phyloP scores from a whole-genome alignment of 2,888 invertebrate species.

The Phortica okadai region DNA sequence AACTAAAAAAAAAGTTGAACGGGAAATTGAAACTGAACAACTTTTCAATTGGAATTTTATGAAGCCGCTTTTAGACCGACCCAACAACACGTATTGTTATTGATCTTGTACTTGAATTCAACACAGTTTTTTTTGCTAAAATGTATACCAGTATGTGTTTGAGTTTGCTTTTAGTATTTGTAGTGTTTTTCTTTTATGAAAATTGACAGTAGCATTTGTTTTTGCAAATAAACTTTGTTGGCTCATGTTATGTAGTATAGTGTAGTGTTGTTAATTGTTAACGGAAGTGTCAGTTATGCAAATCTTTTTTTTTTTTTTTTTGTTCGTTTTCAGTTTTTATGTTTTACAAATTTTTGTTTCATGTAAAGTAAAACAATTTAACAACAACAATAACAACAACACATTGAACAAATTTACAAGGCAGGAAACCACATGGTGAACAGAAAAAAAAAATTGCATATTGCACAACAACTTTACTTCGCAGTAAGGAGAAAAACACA shows the following conservation, averaged over 20 bases:
- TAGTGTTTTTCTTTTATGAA: neutral
- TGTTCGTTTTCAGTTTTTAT: conserved; percentile 37
- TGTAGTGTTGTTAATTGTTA: conserved; percentile 58
- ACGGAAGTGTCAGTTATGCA: conserved; percentile 61
- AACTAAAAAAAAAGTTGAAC: conserved; percentile 4
- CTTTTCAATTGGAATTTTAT: conserved; percentile 22
- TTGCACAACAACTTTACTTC: conserved; percentile 49
- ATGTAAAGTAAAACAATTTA: conserved; percentile 54
- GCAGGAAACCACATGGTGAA: conserved; percentile 43
- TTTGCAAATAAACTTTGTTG: conserved; percentile 1
- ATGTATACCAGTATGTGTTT: neutral
- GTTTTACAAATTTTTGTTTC: conserved; percentile 58
- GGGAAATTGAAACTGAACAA: conserved; percentile 18
- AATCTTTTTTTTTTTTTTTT: conserved; percentile 54
- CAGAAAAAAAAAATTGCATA: conserved; percentile 42
- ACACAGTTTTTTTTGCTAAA: neutral
- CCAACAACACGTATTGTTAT: conserved; percentile 1
- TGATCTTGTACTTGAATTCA: conserved; percentile 28
- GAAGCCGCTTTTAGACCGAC: neutral
- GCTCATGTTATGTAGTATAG: neutral
- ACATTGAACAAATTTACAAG: conserved; percentile 32
- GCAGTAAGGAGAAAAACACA: conserved; percentile 37
- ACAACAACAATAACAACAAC: conserved; percentile 48
- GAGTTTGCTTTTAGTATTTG: neutral
- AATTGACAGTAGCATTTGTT: neutral